Evolutionary conservation across 2,113 vertebrate species (phyloP).

Genomic region (Labeo catla): DNA sequence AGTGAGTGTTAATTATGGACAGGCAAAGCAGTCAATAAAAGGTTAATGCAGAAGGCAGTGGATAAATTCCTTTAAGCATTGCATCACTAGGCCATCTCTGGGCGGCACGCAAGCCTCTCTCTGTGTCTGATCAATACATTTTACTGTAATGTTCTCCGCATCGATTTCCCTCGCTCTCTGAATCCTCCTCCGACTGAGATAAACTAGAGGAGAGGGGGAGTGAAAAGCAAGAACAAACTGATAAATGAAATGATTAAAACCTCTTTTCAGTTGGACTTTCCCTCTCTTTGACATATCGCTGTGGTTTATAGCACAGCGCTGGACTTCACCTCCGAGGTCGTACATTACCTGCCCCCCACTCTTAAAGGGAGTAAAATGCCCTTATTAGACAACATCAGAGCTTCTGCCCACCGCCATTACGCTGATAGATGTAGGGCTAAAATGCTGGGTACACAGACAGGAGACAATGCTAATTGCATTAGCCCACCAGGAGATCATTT

Average conservation of each 20-base stretch:
- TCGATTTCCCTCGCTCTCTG: conserved; percentile 79
- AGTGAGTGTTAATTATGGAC: conserved; percentile 99
- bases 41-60: conserved; percentile 99
- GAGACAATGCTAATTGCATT: conserved; percentile 77
- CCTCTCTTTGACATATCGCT: conserved; percentile 61
- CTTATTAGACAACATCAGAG: conserved; percentile 81
- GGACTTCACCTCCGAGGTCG: conserved; percentile 66
- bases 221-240: conserved; percentile 54
- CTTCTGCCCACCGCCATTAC: conserved; percentile 78
- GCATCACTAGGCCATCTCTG: conserved; percentile 94
- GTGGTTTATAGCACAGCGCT: conserved; percentile 69
- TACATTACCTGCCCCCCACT: conserved; percentile 78
- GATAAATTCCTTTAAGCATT: conserved; percentile 97
- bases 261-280: conserved; percentile 67
- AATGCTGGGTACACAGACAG: conserved; percentile 69
- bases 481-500: conserved; percentile 72
- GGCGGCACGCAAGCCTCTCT: conserved; percentile 85
- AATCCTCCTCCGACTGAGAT: conserved; percentile 66
- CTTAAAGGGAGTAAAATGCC: conserved; percentile 77
- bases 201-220: conserved; percentile 38
- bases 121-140: conserved; percentile 96
- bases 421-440: conserved; percentile 79
- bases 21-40: conserved; percentile 99
- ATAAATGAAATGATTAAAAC: conserved; percentile 80
- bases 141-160: conserved; percentile 95